Percentiles rank a stretch among this genome's conserved stretches.
Evolutionary conservation across 1,140 invertebrate genomes (phyloP).

Genomic region (Alviniconcha marisindica): DNA sequence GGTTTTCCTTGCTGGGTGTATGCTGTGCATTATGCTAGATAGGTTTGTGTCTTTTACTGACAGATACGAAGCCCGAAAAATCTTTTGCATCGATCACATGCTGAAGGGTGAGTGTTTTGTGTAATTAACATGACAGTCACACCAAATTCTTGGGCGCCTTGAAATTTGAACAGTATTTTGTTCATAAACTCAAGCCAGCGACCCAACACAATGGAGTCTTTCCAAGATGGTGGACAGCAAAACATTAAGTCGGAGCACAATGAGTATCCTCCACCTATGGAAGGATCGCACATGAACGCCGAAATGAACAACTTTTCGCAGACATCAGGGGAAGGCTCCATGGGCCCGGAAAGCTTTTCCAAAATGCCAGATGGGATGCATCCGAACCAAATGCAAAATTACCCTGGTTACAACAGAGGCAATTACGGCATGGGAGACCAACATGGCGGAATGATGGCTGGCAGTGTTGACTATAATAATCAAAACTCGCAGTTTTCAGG

Average conservation of each 20-base stretch:
- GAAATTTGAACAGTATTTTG: slow-evolving; percentile 39
- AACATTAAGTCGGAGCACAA: slow-evolving; percentile 66
- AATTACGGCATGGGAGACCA: slow-evolving; percentile 61
- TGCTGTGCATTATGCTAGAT: slow-evolving; percentile 62
- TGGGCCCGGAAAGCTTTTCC: slow-evolving; percentile 62
- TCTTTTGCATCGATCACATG: slow-evolving; percentile 29
- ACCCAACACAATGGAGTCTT: slow-evolving; percentile 70
- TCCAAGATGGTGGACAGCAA: slow-evolving; percentile 73
- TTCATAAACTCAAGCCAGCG: slow-evolving; percentile 56
- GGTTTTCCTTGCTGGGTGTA: slow-evolving; percentile 60
- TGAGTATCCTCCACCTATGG: slow-evolving; percentile 63
- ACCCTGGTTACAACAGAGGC: slow-evolving; percentile 60
- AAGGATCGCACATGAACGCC: slow-evolving; percentile 66
- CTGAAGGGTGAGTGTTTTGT: slow-evolving; percentile 54
- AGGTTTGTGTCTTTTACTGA: slow-evolving; percentile 61
- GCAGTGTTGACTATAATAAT: slow-evolving; percentile 63
- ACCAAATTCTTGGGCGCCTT: neutral
- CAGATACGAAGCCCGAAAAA: slow-evolving; percentile 36
- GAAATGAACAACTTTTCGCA: slow-evolving; percentile 68
- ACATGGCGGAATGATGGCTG: slow-evolving; percentile 65
- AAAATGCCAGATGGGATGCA: slow-evolving; percentile 68
- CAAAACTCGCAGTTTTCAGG: slow-evolving; percentile 63
- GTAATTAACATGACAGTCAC: slow-evolving; percentile 55
- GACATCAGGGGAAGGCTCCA: slow-evolving; percentile 57
- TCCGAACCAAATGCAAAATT: slow-evolving; percentile 64